phyloP scores from a whole-genome alignment of 2,888 invertebrate genomes.

The Agonopterix heracliana region DNA sequence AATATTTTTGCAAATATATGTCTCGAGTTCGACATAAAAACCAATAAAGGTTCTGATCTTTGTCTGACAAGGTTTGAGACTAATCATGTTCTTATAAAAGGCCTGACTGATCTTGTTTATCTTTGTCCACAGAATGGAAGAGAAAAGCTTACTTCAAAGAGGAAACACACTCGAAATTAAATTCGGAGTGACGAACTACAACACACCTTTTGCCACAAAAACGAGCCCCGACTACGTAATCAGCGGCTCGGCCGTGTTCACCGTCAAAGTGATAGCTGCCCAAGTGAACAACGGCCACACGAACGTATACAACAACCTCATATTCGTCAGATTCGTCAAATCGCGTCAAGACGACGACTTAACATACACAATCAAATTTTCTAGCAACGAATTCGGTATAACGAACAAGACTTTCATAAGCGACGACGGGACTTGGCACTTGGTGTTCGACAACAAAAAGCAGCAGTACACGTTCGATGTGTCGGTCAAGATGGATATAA shows the following conservation, averaged over 20 bases:
- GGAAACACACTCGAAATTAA: conserved; percentile 30
- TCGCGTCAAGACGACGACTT: conserved; percentile 24
- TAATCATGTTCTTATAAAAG: no score
- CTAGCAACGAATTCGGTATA: conserved; percentile 28
- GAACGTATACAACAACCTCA: conserved; percentile 30
- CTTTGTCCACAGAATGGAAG: conserved; percentile 30
- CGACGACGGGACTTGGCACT: conserved; percentile 40
- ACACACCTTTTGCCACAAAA: conserved; percentile 27
- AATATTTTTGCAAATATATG: no score
- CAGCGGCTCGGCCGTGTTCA: conserved; percentile 28
- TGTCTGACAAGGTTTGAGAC: no score
- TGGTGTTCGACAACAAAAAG: conserved; percentile 30
- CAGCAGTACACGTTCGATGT: conserved; percentile 33
- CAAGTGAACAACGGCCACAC: conserved; percentile 29
- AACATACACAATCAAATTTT: conserved; percentile 28
- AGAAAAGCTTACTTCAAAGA: conserved; percentile 24
- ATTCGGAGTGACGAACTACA: conserved; percentile 28
- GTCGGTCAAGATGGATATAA: conserved; percentile 15
- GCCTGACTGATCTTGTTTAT: not conserved
- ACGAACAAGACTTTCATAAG: conserved; percentile 26
- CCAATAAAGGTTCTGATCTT: no score
- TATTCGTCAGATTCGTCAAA: conserved; percentile 33
- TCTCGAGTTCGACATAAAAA: no score
- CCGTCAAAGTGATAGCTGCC: conserved; percentile 28
- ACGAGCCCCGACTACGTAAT: conserved; percentile 30